These are phyloP conservation scores for Acrobasis repandana DNA, from an alignment of 2,888 invertebrate species.

Conservation along the genomic window DNA sequence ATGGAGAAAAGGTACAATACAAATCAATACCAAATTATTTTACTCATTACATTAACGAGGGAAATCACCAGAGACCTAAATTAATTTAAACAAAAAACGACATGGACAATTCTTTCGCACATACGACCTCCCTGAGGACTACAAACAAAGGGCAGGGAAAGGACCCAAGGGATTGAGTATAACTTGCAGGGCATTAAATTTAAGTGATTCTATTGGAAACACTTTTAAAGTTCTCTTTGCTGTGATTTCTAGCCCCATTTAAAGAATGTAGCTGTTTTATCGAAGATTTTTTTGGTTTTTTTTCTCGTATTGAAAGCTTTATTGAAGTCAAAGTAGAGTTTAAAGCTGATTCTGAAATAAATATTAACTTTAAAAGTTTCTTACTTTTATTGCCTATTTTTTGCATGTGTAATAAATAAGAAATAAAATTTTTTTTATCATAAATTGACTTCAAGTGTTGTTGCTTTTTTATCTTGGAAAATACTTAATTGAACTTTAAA, in stretches of 20 bases:
- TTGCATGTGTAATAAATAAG: too few relatives aligned
- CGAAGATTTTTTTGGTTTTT: not conserved
- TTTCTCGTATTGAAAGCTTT: not conserved
- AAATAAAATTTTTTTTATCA: too few relatives aligned
- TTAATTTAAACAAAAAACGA: conserved; percentile 35
- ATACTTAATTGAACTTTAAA: too few relatives aligned
- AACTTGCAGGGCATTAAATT: conserved; percentile 75
- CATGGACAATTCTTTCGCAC: conserved; percentile 47
- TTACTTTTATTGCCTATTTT: too few relatives aligned
- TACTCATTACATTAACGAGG: conserved; percentile 29
- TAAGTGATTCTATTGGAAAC: conserved; percentile 70
- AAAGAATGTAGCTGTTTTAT: conserved; percentile 1
- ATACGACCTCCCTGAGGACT: conserved; percentile 53
- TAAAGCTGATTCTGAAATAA: too few relatives aligned
- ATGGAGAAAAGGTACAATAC: conserved; percentile 21
- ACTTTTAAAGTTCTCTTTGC: conserved; percentile 59
- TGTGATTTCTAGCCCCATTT: conserved; percentile 27
- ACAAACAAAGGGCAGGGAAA: conserved; percentile 58
- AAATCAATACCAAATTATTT: conserved; percentile 25
- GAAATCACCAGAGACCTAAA: conserved; percentile 33
- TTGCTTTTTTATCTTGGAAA: too few relatives aligned
- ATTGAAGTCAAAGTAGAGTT: too few relatives aligned
- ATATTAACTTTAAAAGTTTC: not conserved
- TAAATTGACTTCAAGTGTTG: too few relatives aligned
- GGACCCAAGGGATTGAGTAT: conserved; percentile 52